phyloP scores from a whole-genome alignment of 1,140 invertebrate genomes.

The Leptopilina boulardi region DNA sequence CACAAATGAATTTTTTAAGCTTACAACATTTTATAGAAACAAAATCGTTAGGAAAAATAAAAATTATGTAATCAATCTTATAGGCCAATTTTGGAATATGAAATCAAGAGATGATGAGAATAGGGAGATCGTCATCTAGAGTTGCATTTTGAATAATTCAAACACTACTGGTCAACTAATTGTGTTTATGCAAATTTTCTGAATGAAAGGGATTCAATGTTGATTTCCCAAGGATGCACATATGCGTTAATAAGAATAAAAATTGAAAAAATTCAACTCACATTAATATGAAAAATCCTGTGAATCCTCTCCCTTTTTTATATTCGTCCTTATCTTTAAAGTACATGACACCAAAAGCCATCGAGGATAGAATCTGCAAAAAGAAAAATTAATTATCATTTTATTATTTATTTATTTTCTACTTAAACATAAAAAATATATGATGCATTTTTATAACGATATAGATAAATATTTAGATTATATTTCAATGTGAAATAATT shows the following conservation, averaged over 20 bases:
- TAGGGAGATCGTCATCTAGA: slow-evolving; percentile 55
- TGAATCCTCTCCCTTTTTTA: slow-evolving; percentile 44
- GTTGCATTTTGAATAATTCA: slow-evolving; percentile 73
- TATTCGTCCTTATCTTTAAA: background rate
- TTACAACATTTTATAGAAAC: no score
- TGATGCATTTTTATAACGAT: no score
- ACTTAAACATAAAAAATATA: no score
- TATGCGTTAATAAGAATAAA: slow-evolving; percentile 65
- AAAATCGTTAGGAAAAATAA: no score
- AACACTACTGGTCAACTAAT: slow-evolving; percentile 72
- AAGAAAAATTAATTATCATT: no score
- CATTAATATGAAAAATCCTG: slow-evolving; percentile 49
- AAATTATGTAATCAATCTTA: no score
- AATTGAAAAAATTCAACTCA: slow-evolving; percentile 50
- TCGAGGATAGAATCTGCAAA: no score
- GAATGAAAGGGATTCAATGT: slow-evolving; percentile 46
- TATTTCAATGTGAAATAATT: background rate
- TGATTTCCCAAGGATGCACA: slow-evolving; percentile 70
- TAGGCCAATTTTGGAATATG: background rate
- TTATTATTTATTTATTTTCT: no score
- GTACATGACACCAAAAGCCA: no score
- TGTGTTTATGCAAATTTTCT: slow-evolving; percentile 72
- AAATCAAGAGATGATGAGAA: slow-evolving; percentile 47
- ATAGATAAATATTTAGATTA: slow-evolving; percentile 1
- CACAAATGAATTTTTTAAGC: no score